Percentiles rank a stretch among this genome's conserved stretches.
phyloP scores from a whole-genome alignment of 2,113 vertebrate genomes.

The Callospermophilus lateralis region DNA sequence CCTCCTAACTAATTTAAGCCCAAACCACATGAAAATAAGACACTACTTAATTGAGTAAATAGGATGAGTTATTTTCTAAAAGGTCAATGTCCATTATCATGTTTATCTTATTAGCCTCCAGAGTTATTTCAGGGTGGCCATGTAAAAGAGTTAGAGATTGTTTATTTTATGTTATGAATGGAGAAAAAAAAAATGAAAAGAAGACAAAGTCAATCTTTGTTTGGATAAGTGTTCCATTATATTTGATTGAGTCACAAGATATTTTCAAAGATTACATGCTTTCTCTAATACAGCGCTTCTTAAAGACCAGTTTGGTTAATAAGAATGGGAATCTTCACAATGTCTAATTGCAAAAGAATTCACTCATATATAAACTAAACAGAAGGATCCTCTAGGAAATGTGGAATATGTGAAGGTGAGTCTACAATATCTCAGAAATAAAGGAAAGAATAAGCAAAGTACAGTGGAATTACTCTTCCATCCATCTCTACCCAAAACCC shows the following conservation, averaged over 20 bases:
- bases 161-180: slow-evolving; percentile 58
- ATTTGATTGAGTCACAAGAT: background rate
- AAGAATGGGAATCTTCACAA: background rate
- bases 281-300: background rate
- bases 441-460: background rate
- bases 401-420: background rate
- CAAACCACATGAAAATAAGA: slow-evolving; percentile 20
- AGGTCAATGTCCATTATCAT: background rate
- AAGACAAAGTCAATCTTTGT: background rate
- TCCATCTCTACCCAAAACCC: background rate
- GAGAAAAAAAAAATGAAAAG: background rate
- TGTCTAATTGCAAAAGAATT: slow-evolving; percentile 5
- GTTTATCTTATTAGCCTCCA: slow-evolving; percentile 29
- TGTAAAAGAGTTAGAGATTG: background rate
- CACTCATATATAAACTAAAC: background rate
- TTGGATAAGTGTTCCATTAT: slow-evolving; percentile 11
- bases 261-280: slow-evolving; percentile 28
- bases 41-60: background rate
- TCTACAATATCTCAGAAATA: background rate
- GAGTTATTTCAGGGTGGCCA: background rate
- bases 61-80: slow-evolving; percentile 30
- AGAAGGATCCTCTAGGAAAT: background rate
- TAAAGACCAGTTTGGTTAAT: background rate
- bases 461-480: background rate
- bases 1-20: background rate